Base-by-base conservation (phyloP, 2,113 vertebrate species). In the Amphiprion percula region DNA sequence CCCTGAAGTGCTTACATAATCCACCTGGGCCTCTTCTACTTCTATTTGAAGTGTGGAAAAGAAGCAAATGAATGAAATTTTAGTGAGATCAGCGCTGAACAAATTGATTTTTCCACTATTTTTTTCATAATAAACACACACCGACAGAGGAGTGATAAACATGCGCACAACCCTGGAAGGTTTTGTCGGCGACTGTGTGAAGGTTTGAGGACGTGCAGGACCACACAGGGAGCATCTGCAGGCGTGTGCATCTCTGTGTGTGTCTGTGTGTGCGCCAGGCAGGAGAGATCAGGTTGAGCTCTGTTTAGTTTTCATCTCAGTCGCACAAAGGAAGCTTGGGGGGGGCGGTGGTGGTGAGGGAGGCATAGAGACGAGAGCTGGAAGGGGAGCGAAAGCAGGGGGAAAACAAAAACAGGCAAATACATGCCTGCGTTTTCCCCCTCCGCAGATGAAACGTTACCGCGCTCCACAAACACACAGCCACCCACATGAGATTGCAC, bases 341-440 rank as follows among this genome's bases (percentile, higher is more conserved):
- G 87, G 80, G 74, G 83, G 74, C 81, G 66, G 67, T 68, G 61
- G 80, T 86, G 87, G 73, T 83, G 85, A 82, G 76, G 83, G 78
- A 83, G 66, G 67, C 37, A 59, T 26, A 53, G 68, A 53, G 68
- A 84, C 23, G 15, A 65, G 47, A 56, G 39, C 46, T 65, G 28
- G 75, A 72, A 68, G 33, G 65, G 55, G 70, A 83, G 77, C 7
- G 26, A 59, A 72, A 70, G 56, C 15, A 63, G 59, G 50, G 50
- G 65, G 59, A 85, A 90, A 92, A 92, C 90, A 94, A 91, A 93
- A 88, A 93, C 94, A 94, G 91, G 92, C 83, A 90, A 93, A 93
- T 90, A 93, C 94, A 93, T 93, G 95, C 79, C 91, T 87, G 80
- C 80, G 85, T 83, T 85, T 86, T 79, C 73, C 77, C 85, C 79